Evolutionary conservation across 2,113 vertebrate species (phyloP), one percentile per base, ranked within the genome.

Genomic region (Progne subis): DNA sequence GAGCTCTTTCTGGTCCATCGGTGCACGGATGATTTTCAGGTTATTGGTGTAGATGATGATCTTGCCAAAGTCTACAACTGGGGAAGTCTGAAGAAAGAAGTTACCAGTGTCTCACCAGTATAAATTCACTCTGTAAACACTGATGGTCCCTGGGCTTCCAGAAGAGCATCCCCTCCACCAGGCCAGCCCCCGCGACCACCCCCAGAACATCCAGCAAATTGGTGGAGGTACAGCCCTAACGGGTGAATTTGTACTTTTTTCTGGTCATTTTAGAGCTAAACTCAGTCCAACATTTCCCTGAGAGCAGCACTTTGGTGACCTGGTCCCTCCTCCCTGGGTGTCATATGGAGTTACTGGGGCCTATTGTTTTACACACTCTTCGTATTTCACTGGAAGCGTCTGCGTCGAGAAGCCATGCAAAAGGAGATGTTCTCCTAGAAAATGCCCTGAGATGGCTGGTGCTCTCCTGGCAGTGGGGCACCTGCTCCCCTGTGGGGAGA

Each of bases 31-130:
- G 94, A 99, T 99, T 94, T 99, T 99, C 95, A 99, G 97, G 83
- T 99, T 99, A 72, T 98, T 99, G 17, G 99, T 99, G 95, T 99
- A 99, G 97, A 99, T 99, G 85, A 99, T 99, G 79, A 99, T 99
- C 97, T 99, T 99, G 75, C 99, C 99, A 95, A 99, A 99, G 95
- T 99, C 99, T 97, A 99, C 96, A 83, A 99, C 97, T 11, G 98
- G 97, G 6, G 98, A 98, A 96, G 98, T 82, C 97, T 97, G 84
- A 60, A 95, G 92, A 96, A 94, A 76, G 76, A 82, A 46, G 31
- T 75, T 47, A 65, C 79, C 53, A 93, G 44, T 10, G 18, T 59
- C 32, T 34, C 8, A 2, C 18, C 46, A 21, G 15, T 10, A 20
- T 7, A 74, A 90, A 18, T 7, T 19, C n/a, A 39, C 52, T 43